Evolutionary conservation across 2,888 invertebrate species (phyloP).

Genomic region (Malthinus seriepunctatus): DNA sequence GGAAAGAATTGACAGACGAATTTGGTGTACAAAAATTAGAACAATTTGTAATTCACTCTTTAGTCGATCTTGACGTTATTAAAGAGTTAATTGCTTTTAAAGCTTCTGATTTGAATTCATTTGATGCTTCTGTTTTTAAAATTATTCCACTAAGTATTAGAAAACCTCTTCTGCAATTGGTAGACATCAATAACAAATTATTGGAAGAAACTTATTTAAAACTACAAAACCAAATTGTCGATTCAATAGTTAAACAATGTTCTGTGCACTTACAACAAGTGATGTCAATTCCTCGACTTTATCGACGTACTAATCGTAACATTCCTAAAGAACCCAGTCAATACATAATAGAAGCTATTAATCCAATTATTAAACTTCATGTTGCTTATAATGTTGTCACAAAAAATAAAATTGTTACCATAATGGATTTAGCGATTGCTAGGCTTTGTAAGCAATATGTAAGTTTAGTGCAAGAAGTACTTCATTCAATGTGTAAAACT

Average conservation of each 20-base stretch:
- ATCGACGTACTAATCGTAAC: constrained; percentile 88
- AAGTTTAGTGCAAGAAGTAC: constrained; percentile 79
- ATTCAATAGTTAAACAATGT: constrained; percentile 51
- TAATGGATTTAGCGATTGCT: constrained; percentile 54
- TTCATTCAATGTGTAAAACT: constrained; percentile 92
- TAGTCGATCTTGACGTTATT: constrained; percentile 42
- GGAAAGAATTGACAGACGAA: constrained; percentile 1
- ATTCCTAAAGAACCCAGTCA: constrained; percentile 78
- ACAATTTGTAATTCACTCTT: constrained; percentile 42
- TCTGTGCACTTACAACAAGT: constrained; percentile 76
- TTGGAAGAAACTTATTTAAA: constrained; percentile 34
- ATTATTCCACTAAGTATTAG: constrained; percentile 40
- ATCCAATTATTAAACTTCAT: constrained; percentile 63
- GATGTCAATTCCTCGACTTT: constrained; percentile 90
- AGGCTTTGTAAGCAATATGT: constrained; percentile 60
- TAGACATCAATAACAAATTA: constrained; percentile 37
- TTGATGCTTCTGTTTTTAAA: constrained; percentile 40
- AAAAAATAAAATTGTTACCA: constrained; percentile 48
- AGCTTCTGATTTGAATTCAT: constrained; percentile 4
- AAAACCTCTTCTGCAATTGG: constrained; percentile 38
- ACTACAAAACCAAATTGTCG: constrained; percentile 40
- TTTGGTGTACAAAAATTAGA: constrained; percentile 33
- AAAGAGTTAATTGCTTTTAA: constrained; percentile 32
- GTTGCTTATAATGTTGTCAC: constrained; percentile 54
- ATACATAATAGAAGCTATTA: constrained; percentile 60